These are phyloP conservation scores for Thera obeliscata DNA, from an alignment of 2,888 invertebrate species.

Conservation along the genomic window DNA sequence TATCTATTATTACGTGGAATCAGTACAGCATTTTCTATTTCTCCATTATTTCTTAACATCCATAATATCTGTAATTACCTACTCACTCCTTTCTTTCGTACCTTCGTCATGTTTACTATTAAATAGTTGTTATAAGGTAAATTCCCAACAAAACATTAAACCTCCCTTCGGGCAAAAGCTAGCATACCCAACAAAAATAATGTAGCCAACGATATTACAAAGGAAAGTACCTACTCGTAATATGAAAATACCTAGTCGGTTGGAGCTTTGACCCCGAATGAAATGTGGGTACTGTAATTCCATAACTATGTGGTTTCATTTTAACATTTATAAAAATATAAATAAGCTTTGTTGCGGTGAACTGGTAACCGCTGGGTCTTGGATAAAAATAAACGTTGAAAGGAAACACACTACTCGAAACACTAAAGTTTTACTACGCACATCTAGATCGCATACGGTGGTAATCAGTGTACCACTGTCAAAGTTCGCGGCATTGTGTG, in stretches of 20 bases:
- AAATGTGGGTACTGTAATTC: constrained; percentile 25
- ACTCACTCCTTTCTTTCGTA: neutral
- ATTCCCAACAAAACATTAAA: constrained; percentile 8
- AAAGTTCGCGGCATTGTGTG: too few relatives aligned
- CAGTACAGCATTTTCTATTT: too few relatives aligned
- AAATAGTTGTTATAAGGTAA: neutral
- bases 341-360: neutral
- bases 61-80: too few relatives aligned
- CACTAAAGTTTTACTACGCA: too few relatives aligned
- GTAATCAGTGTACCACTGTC: too few relatives aligned
- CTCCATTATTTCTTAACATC: too few relatives aligned
- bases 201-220: constrained; percentile 22
- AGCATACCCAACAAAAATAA: constrained; percentile 18
- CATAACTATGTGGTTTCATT: constrained; percentile 17
- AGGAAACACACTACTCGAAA: too few relatives aligned
- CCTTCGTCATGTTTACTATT: neutral
- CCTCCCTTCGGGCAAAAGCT: constrained; percentile 13
- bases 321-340: neutral
- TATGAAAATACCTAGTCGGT: constrained; percentile 27
- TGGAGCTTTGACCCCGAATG: constrained; percentile 12
- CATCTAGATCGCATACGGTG: too few relatives aligned
- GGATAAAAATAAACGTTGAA: neutral
- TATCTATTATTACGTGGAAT: too few relatives aligned
- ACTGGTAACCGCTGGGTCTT: neutral
- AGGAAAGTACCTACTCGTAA: constrained; percentile 18